These are phyloP conservation scores for Agelastica alni DNA, from an alignment of 2,888 invertebrate species.

Conservation along the genomic window DNA sequence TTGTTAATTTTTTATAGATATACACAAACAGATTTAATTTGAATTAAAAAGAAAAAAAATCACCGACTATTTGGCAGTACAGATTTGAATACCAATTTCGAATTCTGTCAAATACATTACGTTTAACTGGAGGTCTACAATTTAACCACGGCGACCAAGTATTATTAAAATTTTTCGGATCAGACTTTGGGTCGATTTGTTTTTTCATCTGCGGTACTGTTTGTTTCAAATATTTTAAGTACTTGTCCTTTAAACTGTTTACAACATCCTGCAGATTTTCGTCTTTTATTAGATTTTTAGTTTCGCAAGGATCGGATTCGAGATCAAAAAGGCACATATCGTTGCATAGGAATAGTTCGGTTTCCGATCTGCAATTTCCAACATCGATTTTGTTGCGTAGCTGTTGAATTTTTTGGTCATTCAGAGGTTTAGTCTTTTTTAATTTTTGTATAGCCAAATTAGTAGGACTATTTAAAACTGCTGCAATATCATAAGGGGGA, in stretches of 20 bases:
- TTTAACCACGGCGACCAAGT: constrained; percentile 49
- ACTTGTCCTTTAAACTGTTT: constrained; percentile 27
- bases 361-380: constrained; percentile 20
- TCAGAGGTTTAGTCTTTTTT: constrained; percentile 23
- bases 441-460: constrained; percentile 44
- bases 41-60: too few species aligned
- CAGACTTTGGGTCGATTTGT: constrained; percentile 39
- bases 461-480: constrained; percentile 41
- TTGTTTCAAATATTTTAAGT: constrained; percentile 32
- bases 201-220: constrained; percentile 39
- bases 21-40: too few species aligned
- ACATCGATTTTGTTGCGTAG: constrained; percentile 32
- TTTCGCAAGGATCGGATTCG: constrained; percentile 50
- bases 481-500: constrained; percentile 41
- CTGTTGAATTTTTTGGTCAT: constrained; percentile 4
- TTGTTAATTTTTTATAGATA: too few species aligned
- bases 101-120: neutral
- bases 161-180: constrained; percentile 45
- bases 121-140: neutral
- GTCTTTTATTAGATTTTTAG: constrained; percentile 42
- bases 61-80: too few species aligned
- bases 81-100: neutral
- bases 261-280: constrained; percentile 32
- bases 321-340: constrained; percentile 49
- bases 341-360: constrained; percentile 27